Conservation (phyloP, 1,140 invertebrate genomes). For the Trissolcus basalis region DNA sequence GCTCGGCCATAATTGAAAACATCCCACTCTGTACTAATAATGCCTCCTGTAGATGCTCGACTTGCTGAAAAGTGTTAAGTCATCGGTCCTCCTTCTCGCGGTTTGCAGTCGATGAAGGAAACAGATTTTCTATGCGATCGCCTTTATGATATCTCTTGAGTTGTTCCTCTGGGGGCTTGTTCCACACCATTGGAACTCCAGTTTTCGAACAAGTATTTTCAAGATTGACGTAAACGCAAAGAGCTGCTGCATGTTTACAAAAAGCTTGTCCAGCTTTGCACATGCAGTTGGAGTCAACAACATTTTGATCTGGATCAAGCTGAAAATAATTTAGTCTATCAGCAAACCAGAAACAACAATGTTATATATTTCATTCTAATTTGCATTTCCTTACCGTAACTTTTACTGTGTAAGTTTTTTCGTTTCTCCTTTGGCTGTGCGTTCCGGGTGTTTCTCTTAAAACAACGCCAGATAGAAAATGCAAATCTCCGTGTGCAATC, state of each 20-base stretch:
- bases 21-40: no score
- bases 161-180: conserved; percentile 20
- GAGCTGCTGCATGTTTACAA: conserved; percentile 5
- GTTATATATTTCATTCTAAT: no score
- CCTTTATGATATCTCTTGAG: conserved; percentile 23
- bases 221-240: conserved; percentile 19
- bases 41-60: no score
- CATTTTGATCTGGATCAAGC: conserved; percentile 6
- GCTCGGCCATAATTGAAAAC: no score
- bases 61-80: no score
- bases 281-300: background rate
- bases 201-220: conserved; percentile 24
- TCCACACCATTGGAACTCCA: conserved; percentile 15
- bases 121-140: conserved; percentile 15
- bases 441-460: conserved; percentile 4
- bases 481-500: no score
- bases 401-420: conserved; percentile 4
- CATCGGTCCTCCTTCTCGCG: conserved; percentile 12
- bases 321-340: conserved; percentile 5
- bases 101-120: conserved; percentile 3
- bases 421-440: conserved; percentile 2
- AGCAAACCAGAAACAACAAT: no score
- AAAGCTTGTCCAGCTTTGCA: background rate
- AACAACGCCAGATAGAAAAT: background rate
- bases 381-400: background rate